Evolutionary conservation across 2,888 invertebrate species (phyloP), one percentile per base, ranked within the genome.

Genomic region (Omphaloscelis lunosa): DNA sequence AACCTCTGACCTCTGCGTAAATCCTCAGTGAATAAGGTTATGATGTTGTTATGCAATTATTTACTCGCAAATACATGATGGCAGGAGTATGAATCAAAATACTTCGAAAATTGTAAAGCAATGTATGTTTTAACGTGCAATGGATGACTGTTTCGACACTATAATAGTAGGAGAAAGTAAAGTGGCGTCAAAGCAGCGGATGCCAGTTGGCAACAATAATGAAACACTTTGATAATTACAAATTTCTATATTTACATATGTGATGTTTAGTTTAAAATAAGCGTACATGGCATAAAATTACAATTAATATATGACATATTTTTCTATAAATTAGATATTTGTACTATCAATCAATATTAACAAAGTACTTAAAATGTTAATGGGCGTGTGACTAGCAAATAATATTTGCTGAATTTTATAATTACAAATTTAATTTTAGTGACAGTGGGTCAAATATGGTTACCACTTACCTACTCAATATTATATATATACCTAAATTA

Each of bases 251-350:
- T 96, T 96, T 96, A 96, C 96, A 96, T 93, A 93, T 93, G 96
- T 96, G 96, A 95, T 95, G 95, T 95, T 96, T 94, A 96, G 95
- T 95, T 96, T 96, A 96, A 96, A 96, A 96, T 96, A 96, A 96
- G 96, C 96, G 96, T 96, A 96, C 95, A 96, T 96, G 96, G 95
- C 96, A 95, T 96, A 96, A 95, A 95, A 96, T 96, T 96, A 96
- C 93, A 94, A 95, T 95, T 95, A 95, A 95, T 95, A 95, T 95
- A 96, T 94, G 95, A 95, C 94, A 95, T 93, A 95, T 95, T 96
- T 95, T 94, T 92, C 95, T 96, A 96, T 96, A 96, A 96, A 96
- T 96, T 95, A 96, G 93, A 95, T 95, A 95, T 96, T 96, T 96
- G 96, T 96, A 96, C 96, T 96, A 96, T 96, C 96, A 94, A 96